Percentiles rank a stretch among this genome's conserved stretches.
Conservation (phyloP, 2,888 invertebrate genomes). For the Bombylius major region DNA sequence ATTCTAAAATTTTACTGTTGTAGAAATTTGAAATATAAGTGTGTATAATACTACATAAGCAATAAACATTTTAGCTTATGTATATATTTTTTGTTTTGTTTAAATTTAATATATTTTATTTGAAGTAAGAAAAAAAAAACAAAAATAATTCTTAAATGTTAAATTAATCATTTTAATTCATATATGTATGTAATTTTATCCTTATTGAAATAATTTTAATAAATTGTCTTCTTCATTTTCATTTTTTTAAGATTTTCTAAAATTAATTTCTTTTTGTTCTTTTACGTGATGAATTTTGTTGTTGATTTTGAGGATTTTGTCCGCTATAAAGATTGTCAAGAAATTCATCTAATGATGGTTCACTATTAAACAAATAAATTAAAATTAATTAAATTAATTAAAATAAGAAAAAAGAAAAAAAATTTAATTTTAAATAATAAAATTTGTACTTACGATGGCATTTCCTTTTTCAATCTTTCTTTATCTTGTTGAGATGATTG, state of each 20-base stretch:
- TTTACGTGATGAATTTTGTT: constrained; percentile 24
- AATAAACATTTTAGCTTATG: too few relatives aligned
- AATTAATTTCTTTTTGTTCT: constrained; percentile 31
- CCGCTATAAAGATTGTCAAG: constrained; percentile 36
- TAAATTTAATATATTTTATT: too few relatives aligned
- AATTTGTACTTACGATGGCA: constrained; percentile 17
- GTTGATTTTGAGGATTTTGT: constrained; percentile 29
- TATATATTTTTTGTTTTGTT: too few relatives aligned
- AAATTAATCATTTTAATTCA: too few relatives aligned
- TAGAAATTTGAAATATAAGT: too few relatives aligned
- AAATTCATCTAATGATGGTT: constrained; percentile 34
- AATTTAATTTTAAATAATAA: constrained; percentile 8
- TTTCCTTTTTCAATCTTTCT: constrained; percentile 18
- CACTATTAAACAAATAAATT: constrained; percentile 20
- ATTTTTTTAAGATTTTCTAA: not conserved
- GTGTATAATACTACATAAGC: too few relatives aligned
- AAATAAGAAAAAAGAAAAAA: not conserved
- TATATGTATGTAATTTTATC: too few relatives aligned
- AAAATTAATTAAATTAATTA: not conserved
- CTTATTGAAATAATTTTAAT: too few relatives aligned
- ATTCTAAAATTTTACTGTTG: too few relatives aligned
- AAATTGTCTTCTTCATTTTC: too few relatives aligned
- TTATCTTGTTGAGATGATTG: constrained; percentile 23
- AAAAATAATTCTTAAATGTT: too few relatives aligned
- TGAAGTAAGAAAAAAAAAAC: too few relatives aligned